Evolutionary conservation across 2,888 invertebrate species (phyloP), one percentile per base, ranked within the genome.

Genomic region (Nycteola revayana): DNA sequence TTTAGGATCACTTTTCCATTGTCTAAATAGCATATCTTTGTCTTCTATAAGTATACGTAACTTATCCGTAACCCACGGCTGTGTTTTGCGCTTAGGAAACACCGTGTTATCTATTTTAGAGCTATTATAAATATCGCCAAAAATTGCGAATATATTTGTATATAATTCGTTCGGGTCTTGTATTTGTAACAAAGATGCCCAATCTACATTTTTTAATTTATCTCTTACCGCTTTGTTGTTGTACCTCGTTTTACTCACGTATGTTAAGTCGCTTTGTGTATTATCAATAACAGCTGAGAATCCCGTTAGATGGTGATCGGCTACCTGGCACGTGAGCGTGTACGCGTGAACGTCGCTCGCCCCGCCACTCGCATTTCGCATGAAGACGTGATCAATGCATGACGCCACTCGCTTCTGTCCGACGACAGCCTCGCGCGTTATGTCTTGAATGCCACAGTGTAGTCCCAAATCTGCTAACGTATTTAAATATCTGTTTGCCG

Each of bases 1-100:
- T n/a, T 24, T 31, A n/a, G 31, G 31, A 8, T 31, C 25, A 7
- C 1, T 17, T 31, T 25, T 31, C 31, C 31, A 31, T 14, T 18
- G 5, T 31, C 5, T 31, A 31, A 31, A 31, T 18, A 31, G 4
- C 1, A 1, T 9, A 18, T 31, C 31, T 18, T 23, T 31, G 2
- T 18, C 7, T 7, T 31, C 9, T 31, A 31, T 9, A 14, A 31
- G 8, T 24, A 2, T 25, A 2, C 9, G 27, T 18, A 27, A 7
- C 9, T 31, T 25, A 18, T 25, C 7, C 8, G 9, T 27, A 9
- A 25, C 24, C 31, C 25, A 25, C 10, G 25, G 4, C 7, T 31
- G 9, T 18, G 24, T 9, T 25, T 27, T 7, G 1, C 27, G 27
- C 7, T 27, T n/a, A n/a, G n/a, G 18, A 5, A 5, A 5, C 6